Base-by-base conservation (phyloP, 1,140 invertebrate species). In the Orius insidiosus region DNA sequence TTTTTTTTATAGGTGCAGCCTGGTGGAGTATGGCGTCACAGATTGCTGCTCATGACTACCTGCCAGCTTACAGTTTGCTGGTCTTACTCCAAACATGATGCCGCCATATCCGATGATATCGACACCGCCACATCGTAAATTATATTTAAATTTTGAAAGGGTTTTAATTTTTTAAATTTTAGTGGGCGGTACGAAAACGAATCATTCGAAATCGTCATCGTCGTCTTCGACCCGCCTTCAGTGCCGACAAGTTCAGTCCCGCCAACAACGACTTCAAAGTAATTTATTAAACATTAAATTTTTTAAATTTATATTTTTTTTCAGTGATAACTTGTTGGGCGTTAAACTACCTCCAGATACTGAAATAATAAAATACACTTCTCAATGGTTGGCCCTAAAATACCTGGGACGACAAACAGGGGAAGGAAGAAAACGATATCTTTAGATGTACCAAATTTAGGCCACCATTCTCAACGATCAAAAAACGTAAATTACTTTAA, bases 11-110 rank as follows among this genome's bases (percentile, higher is more conserved):
- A 71, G 80, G 77, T 63, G 78, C 78, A 53, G 78, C 79, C 48
- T 87, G 84, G 84, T 86, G 81, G 81, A 80, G 78, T 15, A 85
- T 87, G 80, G 60, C 83, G 15, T 80, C 78, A 19, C 82, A 85
- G 56, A 61, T 87, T 47, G 82, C 82, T 10, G 80, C 82, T 3
- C 83, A 85, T 59, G 83, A 86, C 57, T 87, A 86, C 63, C 69
- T 86, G 78, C 78, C 15, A 69, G 81, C 47, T 62, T 86, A 44
- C 81, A 85, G 61, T 80, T 79, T 1, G 75, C 78, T 14, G 78
- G 79, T 3, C 59, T 55, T 1, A 34, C 52, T 15, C 40, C 50
- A 1, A 42, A 46, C 41, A 47, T 53, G 30, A 35, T 52, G 9
- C 47, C 43, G 10, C 44, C 46, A 7, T 48, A 48, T 32, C 40